Base-by-base conservation (phyloP, 1,140 invertebrate genomes). In the Neodiprion virginianus region DNA sequence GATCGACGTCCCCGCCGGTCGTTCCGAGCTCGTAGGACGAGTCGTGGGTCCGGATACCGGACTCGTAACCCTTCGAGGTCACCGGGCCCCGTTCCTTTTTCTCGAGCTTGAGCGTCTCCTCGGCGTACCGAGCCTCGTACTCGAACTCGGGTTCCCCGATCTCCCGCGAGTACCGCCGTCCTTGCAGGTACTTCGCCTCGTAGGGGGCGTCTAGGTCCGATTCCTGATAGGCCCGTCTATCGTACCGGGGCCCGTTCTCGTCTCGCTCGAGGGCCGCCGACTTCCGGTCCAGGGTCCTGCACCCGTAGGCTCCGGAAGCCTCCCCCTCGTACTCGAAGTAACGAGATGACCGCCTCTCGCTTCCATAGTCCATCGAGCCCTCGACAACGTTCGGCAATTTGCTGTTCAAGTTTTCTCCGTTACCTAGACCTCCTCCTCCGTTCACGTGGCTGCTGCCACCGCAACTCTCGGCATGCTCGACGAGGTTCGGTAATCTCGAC, bases 301-400 rank as follows among this genome's bases (percentile, higher is more conserved):
- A 1, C 78, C 81, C 28, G 76, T 80, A 69, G 61, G 53, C 14
- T 1, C 77, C 53, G 14, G 2, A 1, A 11, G 7, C 8, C 10
- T 12, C n/a, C 11, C 14, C 67, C 61, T 85, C 83, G 75, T 87
- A 87, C 74, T 88, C 86, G 81, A 86, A 79, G 81, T 88, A 88
- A 78, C 84, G 85, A 78, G 88, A 88, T 74, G 87, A 85, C 80
- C 88, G 89, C 79, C 89, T 89, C 80, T 89, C 91, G 79, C 84
- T 91, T 79, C 89, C 91, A 83, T 91, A 92, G 85, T 91, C 91
- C 83, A 92, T 91, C 86, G 88, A 92, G 85, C 91, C 91, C 74
- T 89, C 88, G 73, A 88, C 87, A 47, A 88, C 83, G 86, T 88
- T 89, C 61, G 88, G 88, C 81, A 89, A 78, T 81, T 88, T 89